Conservation (phyloP, 2,888 invertebrate species). For the Platycheirus rosarum region DNA sequence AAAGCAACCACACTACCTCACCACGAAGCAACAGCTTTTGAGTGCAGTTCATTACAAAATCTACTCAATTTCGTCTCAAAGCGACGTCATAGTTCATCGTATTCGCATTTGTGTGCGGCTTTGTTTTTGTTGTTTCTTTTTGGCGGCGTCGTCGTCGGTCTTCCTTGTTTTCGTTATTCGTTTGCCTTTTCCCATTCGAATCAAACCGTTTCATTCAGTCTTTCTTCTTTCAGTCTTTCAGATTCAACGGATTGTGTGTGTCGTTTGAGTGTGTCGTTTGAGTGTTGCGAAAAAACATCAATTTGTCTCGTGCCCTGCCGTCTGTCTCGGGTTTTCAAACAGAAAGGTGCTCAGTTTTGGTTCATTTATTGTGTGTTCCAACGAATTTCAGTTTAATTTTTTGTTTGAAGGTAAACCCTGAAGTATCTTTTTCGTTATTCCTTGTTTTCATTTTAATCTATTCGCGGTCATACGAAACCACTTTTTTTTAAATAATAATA, state of each 20-base stretch:
- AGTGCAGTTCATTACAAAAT: not conserved
- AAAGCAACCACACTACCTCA: too few relatives aligned
- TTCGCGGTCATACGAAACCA: constrained; percentile 47
- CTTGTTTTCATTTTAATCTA: constrained; percentile 19
- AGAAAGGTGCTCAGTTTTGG: constrained; percentile 58
- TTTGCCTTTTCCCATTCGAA: constrained; percentile 49
- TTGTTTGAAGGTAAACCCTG: constrained; percentile 60
- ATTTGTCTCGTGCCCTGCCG: not conserved
- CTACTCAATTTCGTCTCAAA: not conserved
- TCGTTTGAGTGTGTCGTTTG: constrained; percentile 3
- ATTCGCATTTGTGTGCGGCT: not conserved
- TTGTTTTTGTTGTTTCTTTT: constrained; percentile 19
- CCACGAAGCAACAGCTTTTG: constrained; percentile 7
- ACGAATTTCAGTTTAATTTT: constrained; percentile 33
- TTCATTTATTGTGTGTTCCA: constrained; percentile 35
- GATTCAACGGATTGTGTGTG: constrained; percentile 56
- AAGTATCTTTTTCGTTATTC: not conserved
- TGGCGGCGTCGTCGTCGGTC: constrained; percentile 11
- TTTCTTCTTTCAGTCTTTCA: constrained; percentile 44
- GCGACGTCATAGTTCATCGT: constrained; percentile 13
- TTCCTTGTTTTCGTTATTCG: constrained; percentile 1
- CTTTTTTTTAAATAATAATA: constrained; percentile 16
- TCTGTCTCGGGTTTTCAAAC: constrained; percentile 22
- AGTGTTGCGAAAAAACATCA: not conserved
- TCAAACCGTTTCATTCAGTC: constrained; percentile 56